Percentiles rank a stretch among this genome's conserved stretches.
Conservation (phyloP, 2,113 vertebrate genomes). For the Vulpes vulpes region DNA sequence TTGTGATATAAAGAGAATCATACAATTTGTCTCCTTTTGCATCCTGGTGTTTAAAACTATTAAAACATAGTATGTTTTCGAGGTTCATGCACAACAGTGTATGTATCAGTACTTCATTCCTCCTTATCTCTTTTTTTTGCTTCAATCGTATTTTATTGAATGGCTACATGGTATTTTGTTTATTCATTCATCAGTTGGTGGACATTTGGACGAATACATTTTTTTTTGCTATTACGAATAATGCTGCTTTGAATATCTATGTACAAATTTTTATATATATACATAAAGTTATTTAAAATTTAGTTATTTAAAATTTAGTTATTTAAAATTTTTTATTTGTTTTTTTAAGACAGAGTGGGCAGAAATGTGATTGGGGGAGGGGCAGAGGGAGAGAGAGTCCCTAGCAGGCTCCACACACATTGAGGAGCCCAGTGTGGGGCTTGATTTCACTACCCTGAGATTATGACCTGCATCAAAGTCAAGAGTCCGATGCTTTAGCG, state of each 20-base stretch:
- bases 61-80: neutral
- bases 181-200: neutral
- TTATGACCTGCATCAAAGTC: neutral
- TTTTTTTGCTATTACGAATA: neutral
- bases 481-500: neutral
- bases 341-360: neutral
- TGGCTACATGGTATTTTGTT: neutral
- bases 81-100: neutral
- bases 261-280: neutral
- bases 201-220: neutral
- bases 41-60: neutral
- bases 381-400: neutral
- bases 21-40: neutral
- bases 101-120: conserved; percentile 1
- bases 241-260: neutral
- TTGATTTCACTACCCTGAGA: neutral
- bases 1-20: neutral
- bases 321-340: neutral
- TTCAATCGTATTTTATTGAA: neutral
- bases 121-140: neutral
- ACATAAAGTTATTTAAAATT: neutral
- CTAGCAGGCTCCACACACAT: neutral
- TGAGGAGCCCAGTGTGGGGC: neutral
- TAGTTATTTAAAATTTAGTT: neutral
- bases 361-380: neutral